A percentile compares a stretch with the other conserved stretches of the same genome.
phyloP scores from a whole-genome alignment of 2,888 invertebrate species.

The Lithophane semibrunnea region DNA sequence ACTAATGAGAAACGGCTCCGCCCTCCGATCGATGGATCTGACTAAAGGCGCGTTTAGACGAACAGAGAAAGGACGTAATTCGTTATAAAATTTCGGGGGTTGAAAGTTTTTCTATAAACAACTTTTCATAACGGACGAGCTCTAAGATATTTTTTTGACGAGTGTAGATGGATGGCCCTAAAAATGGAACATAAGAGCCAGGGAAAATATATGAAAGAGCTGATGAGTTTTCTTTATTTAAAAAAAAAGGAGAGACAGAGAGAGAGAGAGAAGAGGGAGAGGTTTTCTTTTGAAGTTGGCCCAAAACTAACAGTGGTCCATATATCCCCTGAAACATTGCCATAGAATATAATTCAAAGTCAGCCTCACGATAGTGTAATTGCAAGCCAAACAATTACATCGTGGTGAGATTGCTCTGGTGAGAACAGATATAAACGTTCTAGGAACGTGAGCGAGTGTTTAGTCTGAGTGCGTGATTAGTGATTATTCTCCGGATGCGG shows the following conservation, averaged over 20 bases:
- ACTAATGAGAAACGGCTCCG: conserved; percentile 59
- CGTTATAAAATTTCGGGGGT: too few relatives aligned
- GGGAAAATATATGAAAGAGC: not conserved
- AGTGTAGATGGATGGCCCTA: too few relatives aligned
- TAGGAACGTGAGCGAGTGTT: conserved; percentile 44
- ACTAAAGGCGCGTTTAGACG: conserved; percentile 23
- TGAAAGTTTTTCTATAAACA: not conserved
- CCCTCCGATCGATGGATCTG: conserved; percentile 46
- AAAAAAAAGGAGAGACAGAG: too few relatives aligned
- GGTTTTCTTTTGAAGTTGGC: not conserved
- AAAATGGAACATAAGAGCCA: not conserved
- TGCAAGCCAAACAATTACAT: conserved; percentile 10
- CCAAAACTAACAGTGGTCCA: too few relatives aligned
- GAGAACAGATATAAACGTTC: conserved; percentile 32
- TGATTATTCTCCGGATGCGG: conserved; percentile 39
- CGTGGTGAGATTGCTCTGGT: conserved; percentile 15
- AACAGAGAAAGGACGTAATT: not conserved
- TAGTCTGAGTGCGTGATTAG: conserved; percentile 45
- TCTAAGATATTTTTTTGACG: not conserved
- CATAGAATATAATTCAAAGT: conserved; percentile 11
- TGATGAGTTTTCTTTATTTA: too few relatives aligned
- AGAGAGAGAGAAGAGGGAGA: too few relatives aligned
- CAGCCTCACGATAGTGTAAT: not conserved
- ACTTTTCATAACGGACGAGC: not conserved
- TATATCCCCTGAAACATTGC: not conserved